phyloP scores from a whole-genome alignment of 2,888 invertebrate species.

The Antheraea assamensis region DNA sequence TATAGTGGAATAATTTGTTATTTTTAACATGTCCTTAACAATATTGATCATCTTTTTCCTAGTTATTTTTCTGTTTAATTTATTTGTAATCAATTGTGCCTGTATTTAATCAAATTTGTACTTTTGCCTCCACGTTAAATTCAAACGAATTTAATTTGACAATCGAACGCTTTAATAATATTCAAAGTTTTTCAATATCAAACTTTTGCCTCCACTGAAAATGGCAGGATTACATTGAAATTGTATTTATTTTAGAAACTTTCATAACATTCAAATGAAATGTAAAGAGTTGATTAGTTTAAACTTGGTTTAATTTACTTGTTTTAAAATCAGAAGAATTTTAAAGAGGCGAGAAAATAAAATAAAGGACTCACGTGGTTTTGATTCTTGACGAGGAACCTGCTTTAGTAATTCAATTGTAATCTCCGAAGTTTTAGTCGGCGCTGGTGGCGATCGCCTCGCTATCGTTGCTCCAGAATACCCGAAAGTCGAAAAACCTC shows the following conservation, averaged over 20 bases:
- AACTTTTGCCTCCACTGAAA: neutral
- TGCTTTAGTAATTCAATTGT: constrained; percentile 68
- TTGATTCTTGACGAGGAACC: constrained; percentile 59
- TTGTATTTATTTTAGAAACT: neutral
- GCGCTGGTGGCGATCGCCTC: constrained; percentile 64
- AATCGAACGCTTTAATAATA: too few species aligned
- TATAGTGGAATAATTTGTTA: too few species aligned
- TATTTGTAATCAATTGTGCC: neutral
- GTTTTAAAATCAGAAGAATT: neutral
- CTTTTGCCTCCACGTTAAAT: too few species aligned
- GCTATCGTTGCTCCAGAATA: constrained; percentile 73
- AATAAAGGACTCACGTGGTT: constrained; percentile 48
- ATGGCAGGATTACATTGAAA: neutral
- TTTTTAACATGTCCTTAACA: too few species aligned
- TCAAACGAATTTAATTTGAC: too few species aligned
- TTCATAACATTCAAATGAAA: neutral
- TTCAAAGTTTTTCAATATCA: too few species aligned
- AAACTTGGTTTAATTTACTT: too few species aligned
- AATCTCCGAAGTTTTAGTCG: constrained; percentile 66
- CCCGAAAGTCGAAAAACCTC: constrained; percentile 75
- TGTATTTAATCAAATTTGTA: too few species aligned
- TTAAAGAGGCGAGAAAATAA: neutral
- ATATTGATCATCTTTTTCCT: too few species aligned
- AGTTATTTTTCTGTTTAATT: neutral
- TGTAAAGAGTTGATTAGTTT: neutral